Evolutionary conservation across 2,888 invertebrate genomes (phyloP).

Genomic region (Plagodis dolabraria): DNA sequence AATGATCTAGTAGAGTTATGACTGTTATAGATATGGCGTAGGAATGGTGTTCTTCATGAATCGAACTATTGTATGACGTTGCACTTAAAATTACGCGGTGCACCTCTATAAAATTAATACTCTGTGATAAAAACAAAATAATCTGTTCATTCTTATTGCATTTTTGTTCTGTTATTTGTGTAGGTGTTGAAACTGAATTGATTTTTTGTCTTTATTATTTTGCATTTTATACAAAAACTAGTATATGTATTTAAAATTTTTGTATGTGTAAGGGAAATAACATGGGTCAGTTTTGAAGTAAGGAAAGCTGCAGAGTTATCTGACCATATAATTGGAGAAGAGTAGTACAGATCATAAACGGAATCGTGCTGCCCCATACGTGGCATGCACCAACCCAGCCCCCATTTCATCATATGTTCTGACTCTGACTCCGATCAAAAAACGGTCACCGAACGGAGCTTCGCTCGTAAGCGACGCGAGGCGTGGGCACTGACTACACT

Average conservation of each 20-base stretch:
- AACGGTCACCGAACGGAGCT: too few species aligned
- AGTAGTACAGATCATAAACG: too few species aligned
- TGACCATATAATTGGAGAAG: too few species aligned
- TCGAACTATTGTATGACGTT: slow-evolving; percentile 50
- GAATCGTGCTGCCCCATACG: too few species aligned
- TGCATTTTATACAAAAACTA: too few species aligned
- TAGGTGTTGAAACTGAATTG: not conserved
- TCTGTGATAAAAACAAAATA: slow-evolving; percentile 65
- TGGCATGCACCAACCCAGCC: too few species aligned
- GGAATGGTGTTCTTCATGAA: slow-evolving; percentile 47
- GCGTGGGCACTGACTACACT: too few species aligned
- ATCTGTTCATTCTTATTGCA: slow-evolving; percentile 48
- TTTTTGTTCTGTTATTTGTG: slow-evolving; percentile 47
- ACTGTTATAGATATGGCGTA: slow-evolving; percentile 60
- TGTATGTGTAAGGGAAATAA: too few species aligned
- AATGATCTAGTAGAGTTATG: slow-evolving; percentile 59
- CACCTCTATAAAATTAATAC: slow-evolving; percentile 61
- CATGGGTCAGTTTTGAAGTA: not conserved
- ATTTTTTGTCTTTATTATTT: not conserved
- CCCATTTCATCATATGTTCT: too few species aligned
- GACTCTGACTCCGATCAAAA: too few species aligned
- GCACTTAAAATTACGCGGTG: slow-evolving; percentile 56
- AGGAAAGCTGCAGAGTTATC: not conserved
- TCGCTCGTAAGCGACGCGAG: too few species aligned
- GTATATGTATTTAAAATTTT: not conserved